Conservation (phyloP, 2,888 invertebrate genomes). For the Pristionchus exspectatus region DNA sequence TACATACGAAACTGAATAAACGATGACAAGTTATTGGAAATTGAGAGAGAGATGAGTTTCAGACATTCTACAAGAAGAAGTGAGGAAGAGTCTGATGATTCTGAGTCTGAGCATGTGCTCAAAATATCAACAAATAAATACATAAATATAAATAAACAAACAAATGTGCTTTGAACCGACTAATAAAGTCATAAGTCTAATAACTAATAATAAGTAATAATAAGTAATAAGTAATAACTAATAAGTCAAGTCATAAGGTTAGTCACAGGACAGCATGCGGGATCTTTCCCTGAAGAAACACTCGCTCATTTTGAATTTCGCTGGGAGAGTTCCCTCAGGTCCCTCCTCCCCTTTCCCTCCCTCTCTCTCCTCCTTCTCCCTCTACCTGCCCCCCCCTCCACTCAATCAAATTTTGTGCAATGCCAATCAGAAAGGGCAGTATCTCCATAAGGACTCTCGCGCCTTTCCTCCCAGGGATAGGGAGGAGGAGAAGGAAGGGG, state of each 20-base stretch:
- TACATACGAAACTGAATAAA: too few species aligned
- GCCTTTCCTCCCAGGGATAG: not conserved
- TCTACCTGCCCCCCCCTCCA: not conserved
- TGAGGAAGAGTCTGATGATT: not conserved
- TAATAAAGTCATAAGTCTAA: too few species aligned
- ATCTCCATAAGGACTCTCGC: conserved; percentile 14
- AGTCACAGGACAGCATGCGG: conserved; percentile 7
- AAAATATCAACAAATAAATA: too few species aligned
- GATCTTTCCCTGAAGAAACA: not conserved
- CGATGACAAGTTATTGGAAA: too few species aligned
- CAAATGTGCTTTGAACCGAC: too few species aligned
- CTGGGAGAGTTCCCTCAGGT: conserved; percentile 39
- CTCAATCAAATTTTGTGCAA: conserved; percentile 56
- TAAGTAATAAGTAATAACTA: too few species aligned
- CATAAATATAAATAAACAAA: not conserved
- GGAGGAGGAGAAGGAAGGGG: not conserved
- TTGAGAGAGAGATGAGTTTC: too few species aligned
- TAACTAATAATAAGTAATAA: too few species aligned
- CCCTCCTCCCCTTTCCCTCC: not conserved
- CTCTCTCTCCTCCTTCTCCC: not conserved
- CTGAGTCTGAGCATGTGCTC: too few species aligned
- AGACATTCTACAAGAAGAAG: too few species aligned
- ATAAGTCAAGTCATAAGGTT: not conserved
- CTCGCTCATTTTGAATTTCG: not conserved
- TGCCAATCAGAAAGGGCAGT: conserved; percentile 55